Evolutionary conservation across 2,113 vertebrate species (phyloP), one percentile per base, ranked within the genome.

Genomic region (Pithys albifrons): DNA sequence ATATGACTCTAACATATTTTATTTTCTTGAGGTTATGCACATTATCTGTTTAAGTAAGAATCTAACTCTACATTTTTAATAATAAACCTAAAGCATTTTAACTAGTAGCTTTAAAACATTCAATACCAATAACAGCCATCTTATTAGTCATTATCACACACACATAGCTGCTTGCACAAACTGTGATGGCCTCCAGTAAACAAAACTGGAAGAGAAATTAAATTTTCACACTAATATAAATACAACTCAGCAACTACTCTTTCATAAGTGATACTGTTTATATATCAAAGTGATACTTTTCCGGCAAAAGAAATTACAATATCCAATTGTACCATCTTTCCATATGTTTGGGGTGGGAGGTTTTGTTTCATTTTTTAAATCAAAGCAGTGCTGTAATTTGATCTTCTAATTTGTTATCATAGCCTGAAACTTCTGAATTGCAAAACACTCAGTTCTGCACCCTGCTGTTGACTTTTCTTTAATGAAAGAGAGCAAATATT

Each of bases 101-200:
- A 89, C 71, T 55, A 95, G 79, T 48, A 79, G 49, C 62, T 89
- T 86, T 85, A 89, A 93, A 71, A 90, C 16, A 77, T 73, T 86
- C 64, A 57, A 27, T 46, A 89, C 16, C 33, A 85, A 8, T 27
- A 67, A 80, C 1, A 3, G n/a, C 43, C 45, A 75, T 20, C 49
- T 45, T 85, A 55, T 83, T 73, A 89, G 51, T 85, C 59, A 85
- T 82, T 89, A 80, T 48, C 59, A 45, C 35, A 71, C 27, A 87
- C 25, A 39, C 35, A 66, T 4, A 70, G 61, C 35, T 35, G 15
- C 59, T 73, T 70, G 13, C 46, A 88, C 57, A 62, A 82, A 72
- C 62, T 66, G n/a, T 46, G 62, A 75, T 93, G 78, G 91, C 75
- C 78, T 77, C 88, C 78, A 83, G 72, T 94, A 94, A 96, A 83